phyloP scores from a whole-genome alignment of 2,888 invertebrate genomes.

The Fragum sueziense region DNA sequence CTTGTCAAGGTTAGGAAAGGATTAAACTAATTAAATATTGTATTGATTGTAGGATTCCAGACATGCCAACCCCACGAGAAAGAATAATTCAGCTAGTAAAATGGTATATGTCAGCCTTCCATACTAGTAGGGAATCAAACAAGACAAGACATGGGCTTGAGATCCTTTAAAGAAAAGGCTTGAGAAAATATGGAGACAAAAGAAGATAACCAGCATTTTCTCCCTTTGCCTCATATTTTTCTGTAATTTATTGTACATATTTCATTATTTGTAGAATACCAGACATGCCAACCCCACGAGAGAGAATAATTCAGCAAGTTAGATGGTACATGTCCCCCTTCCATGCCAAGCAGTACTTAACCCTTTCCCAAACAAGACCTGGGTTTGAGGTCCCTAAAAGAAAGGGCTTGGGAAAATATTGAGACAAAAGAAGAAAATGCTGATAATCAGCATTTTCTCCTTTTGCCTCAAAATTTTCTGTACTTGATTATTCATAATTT shows the following conservation, averaged over 20 bases:
- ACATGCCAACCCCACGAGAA: conserved; percentile 92
- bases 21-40: no score
- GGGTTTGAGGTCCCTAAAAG: no score
- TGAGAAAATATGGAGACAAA: no score
- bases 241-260: neutral
- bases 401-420: no score
- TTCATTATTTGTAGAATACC: conserved; percentile 76
- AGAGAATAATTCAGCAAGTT: conserved; percentile 96
- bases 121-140: conserved; percentile 97
- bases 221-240: no score
- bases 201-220: no score
- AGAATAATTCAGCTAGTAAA: conserved; percentile 96
- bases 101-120: conserved; percentile 99
- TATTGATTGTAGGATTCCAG: conserved; percentile 83
- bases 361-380: conserved; percentile 99
- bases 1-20: neutral
- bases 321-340: conserved; percentile 99
- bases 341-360: conserved; percentile 98
- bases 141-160: no score
- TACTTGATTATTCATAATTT: neutral
- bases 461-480: no score
- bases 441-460: neutral
- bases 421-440: neutral
- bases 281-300: conserved; percentile 92
- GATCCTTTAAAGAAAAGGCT: no score